Percentiles rank a stretch among this genome's conserved stretches.
These are phyloP conservation scores for Alviniconcha marisindica DNA, from an alignment of 1,140 invertebrate species.

Conservation along the genomic window DNA sequence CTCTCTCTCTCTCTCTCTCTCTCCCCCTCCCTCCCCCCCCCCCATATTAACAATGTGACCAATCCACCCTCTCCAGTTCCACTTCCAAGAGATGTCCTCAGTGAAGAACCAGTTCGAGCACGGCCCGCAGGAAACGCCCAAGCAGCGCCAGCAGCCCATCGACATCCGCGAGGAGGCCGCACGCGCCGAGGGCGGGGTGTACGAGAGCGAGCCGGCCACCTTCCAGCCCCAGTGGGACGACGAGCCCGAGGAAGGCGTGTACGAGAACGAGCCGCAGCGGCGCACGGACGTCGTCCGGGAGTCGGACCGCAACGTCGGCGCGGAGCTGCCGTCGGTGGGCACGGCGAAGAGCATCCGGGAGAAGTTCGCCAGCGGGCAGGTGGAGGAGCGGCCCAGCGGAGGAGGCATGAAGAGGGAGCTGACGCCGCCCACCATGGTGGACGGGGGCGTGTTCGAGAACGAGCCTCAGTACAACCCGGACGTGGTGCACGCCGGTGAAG, in stretches of 20 bases:
- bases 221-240: constrained; percentile 56
- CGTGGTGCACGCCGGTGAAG: constrained; percentile 36
- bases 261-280: constrained; percentile 64
- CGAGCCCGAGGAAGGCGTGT: constrained; percentile 63
- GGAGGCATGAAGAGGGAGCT: constrained; percentile 45
- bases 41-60: too few relatives aligned
- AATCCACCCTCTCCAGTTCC: constrained; percentile 47
- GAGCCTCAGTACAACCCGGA: constrained; percentile 50
- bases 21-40: not conserved
- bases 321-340: constrained; percentile 65
- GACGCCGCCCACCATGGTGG: constrained; percentile 45
- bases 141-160: constrained; percentile 15
- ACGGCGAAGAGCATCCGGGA: constrained; percentile 60
- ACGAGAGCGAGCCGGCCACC: constrained; percentile 45
- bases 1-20: constrained; percentile 7
- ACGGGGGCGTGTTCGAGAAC: constrained; percentile 59
- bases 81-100: constrained; percentile 60
- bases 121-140: constrained; percentile 32
- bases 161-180: constrained; percentile 38
- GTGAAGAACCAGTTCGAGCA: constrained; percentile 60
- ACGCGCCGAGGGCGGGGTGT: constrained; percentile 36
- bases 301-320: constrained; percentile 53
- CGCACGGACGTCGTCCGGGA: constrained; percentile 63
- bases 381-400: not conserved
- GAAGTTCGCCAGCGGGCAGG: constrained; percentile 52